Evolutionary conservation across 2,888 invertebrate genomes (phyloP).

Genomic region (Galerucella calmariensis): DNA sequence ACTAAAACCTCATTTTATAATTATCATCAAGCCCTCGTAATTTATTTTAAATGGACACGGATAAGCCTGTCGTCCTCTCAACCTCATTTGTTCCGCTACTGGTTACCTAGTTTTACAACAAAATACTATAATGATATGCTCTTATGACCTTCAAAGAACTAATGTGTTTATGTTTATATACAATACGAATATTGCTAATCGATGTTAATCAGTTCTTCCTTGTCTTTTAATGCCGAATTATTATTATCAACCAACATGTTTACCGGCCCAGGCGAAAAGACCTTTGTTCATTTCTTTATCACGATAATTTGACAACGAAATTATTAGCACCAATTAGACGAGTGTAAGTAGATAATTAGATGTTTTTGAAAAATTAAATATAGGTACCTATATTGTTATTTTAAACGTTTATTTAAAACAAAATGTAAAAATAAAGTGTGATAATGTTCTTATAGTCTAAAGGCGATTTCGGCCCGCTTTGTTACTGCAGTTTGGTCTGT

Average conservation of each 20-base stretch:
- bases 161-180: constrained; percentile 38
- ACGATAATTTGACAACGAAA: background rate
- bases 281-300: constrained; percentile 11
- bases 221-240: constrained; percentile 35
- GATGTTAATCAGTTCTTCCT: constrained; percentile 41
- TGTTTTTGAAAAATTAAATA: background rate
- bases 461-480: no score
- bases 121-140: constrained; percentile 32
- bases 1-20: no score
- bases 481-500: no score
- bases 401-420: background rate
- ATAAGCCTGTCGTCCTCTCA: no score
- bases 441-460: no score
- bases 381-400: background rate
- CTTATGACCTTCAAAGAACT: constrained; percentile 39
- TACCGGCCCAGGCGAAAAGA: background rate
- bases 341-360: background rate
- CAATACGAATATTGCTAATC: constrained; percentile 38
- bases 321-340: background rate
- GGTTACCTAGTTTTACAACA: constrained; percentile 34
- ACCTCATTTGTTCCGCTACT: constrained; percentile 17
- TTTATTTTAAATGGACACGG: background rate
- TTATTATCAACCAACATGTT: constrained; percentile 14
- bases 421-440: no score
- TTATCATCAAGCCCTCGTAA: no score